Conservation (phyloP, 2,113 vertebrate species). For the Nibea coibor region DNA sequence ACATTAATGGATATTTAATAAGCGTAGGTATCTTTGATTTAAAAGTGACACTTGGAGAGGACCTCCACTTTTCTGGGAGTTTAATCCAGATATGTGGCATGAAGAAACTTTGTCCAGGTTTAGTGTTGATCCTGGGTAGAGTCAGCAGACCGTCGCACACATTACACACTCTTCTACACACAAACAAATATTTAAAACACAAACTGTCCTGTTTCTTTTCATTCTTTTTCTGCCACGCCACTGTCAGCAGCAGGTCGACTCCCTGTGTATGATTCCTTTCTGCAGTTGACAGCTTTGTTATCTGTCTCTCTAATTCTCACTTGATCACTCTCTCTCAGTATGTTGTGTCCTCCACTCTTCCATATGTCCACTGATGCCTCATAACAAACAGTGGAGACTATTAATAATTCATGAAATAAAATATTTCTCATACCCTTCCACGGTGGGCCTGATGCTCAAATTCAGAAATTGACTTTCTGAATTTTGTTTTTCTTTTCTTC, state of each 20-base stretch:
- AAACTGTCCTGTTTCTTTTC: no score
- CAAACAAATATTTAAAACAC: no score
- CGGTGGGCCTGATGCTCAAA: not conserved
- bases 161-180: not conserved
- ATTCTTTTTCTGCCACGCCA: not conserved
- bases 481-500: not conserved
- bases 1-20: no score
- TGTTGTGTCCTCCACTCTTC: conserved; percentile 30
- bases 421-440: conserved; percentile 33
- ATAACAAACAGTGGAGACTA: not conserved
- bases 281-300: conserved; percentile 53
- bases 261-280: conserved; percentile 58
- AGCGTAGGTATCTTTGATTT: no score
- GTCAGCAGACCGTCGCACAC: no score
- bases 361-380: conserved; percentile 42
- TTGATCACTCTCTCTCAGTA: conserved; percentile 21
- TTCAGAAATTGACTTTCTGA: not conserved
- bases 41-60: no score
- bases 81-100: no score
- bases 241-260: conserved; percentile 65
- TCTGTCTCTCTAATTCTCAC: conserved; percentile 21
- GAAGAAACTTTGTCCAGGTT: no score
- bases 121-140: no score
- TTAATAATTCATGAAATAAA: conserved; percentile 49
- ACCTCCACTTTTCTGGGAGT: no score